A percentile compares a stretch with the other conserved stretches of the same genome.
These are phyloP conservation scores for Aphelenchoides bicaudatus DNA, from an alignment of 2,888 invertebrate species.

Conservation along the genomic window DNA sequence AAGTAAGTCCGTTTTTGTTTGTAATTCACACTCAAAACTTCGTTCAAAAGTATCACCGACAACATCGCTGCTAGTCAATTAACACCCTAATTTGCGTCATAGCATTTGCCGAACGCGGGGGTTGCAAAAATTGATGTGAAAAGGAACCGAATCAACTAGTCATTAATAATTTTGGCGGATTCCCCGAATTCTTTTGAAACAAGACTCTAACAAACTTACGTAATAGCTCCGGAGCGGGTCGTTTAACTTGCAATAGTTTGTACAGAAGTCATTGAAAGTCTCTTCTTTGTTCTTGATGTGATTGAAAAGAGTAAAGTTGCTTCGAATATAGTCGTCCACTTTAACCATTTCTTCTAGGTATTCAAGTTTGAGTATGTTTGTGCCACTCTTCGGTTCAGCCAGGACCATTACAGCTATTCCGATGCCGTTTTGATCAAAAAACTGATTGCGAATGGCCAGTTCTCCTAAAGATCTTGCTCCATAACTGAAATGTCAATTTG, in stretches of 20 bases:
- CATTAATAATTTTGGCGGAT: not conserved
- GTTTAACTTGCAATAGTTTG: slow-evolving; percentile 44
- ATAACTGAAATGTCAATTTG: slow-evolving; percentile 9
- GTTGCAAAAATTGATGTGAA: slow-evolving; percentile 29
- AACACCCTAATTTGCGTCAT: slow-evolving; percentile 3
- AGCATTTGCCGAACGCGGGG: slow-evolving; percentile 13
- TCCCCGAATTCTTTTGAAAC: too few species aligned
- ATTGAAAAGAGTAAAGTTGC: slow-evolving; percentile 44
- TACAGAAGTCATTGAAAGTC: slow-evolving; percentile 44
- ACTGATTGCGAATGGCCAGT: slow-evolving; percentile 30
- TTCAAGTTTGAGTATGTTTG: slow-evolving; percentile 39
- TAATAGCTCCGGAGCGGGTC: slow-evolving; percentile 46
- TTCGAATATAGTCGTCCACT: slow-evolving; percentile 38
- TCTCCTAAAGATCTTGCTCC: too few species aligned
- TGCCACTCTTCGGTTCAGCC: slow-evolving; percentile 40
- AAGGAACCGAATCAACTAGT: slow-evolving; percentile 1
- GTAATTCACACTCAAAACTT: not conserved
- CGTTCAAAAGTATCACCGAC: too few species aligned
- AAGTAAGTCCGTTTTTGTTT: not conserved
- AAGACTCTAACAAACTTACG: slow-evolving; percentile 28
- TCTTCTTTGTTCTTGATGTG: slow-evolving; percentile 36
- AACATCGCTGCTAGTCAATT: too few species aligned
- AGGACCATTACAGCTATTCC: slow-evolving; percentile 50
- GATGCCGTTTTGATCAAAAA: slow-evolving; percentile 30
- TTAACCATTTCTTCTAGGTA: slow-evolving; percentile 40